A percentile compares a stretch with the other conserved stretches of the same genome.
These are phyloP conservation scores for Molossus alvarezi DNA, from an alignment of 2,797 vertebrate genomes.

Conservation along the genomic window DNA sequence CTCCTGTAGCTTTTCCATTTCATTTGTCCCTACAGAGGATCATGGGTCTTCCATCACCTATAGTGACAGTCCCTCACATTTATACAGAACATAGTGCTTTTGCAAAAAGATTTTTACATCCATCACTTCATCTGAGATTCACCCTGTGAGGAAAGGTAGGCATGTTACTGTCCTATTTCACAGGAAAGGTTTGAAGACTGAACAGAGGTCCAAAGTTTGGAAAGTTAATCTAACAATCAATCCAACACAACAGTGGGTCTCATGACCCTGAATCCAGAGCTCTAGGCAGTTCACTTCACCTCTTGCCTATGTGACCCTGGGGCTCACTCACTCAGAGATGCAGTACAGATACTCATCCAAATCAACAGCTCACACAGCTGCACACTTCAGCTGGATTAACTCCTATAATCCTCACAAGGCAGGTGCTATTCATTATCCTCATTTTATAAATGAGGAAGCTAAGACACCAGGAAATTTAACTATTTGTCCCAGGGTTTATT, in stretches of 20 bases:
- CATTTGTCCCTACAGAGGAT: background rate
- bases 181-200: background rate
- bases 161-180: background rate
- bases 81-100: background rate
- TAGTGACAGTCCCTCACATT: background rate
- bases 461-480: conserved; percentile 6
- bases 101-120: background rate
- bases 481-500: background rate
- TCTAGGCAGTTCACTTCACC: background rate
- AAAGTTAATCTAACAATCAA: background rate
- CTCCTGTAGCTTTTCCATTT: background rate
- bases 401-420: background rate
- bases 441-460: background rate
- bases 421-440: background rate
- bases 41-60: background rate
- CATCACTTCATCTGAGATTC: background rate
- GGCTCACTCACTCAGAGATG: background rate
- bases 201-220: background rate
- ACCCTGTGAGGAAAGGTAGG: background rate
- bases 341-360: background rate
- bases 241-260: background rate
- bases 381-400: background rate
- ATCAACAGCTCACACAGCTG: background rate
- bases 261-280: background rate
- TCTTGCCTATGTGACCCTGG: background rate